Base-by-base conservation (phyloP, 2,888 invertebrate genomes). In the Mycalesis mineus region DNA sequence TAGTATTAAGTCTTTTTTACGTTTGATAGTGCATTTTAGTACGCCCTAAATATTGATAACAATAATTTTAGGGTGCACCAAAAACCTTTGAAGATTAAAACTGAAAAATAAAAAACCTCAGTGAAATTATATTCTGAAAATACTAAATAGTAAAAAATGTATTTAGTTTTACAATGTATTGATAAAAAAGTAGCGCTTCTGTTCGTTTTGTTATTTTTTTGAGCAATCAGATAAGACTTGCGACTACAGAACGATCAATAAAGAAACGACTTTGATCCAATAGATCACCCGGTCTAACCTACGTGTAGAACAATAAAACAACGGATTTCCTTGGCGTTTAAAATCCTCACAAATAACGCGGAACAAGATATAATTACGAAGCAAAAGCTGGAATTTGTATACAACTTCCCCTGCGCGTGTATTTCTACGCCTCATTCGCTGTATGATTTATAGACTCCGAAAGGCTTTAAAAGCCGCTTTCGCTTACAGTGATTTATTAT, bases 401-500 rank as follows among this genome's bases (percentile, higher is more conserved):
- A 59, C 60, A 64, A 68, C 61, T 65, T 62, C 62, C 62, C 54
- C 55, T 57, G 58, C 60, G 57, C 63, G 63, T 63, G 55, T 60
- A 61, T 67, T 62, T 73, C 74, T 73, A 66, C 69, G 70, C 72
- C 74, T 78, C 71, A 78, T 79, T 79, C 77, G 76, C 74, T 68
- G 68, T 71, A 81, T 82, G 78, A 82, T 82, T 84, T 78, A 83
- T 84, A 74, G 77, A 77, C 73, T 72, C 70, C 66, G 72, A 76
- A 80, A 77, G 74, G 79, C 75, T 80, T 80, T 77, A 80, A 82
- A 80, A 79, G 74, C 73, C 68, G 73, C 77, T 78, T 84, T 81
- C 77, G 78, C 73, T 78, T 71, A 73, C 63, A 66, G 79, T 84
- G 81, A 85, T 87, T 87, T 83, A 86, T 86, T 80, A 83, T 76